Percentiles rank a stretch among this genome's conserved stretches.
These are phyloP conservation scores for Athalia circularis DNA, from an alignment of 2,888 invertebrate species.

Conservation along the genomic window DNA sequence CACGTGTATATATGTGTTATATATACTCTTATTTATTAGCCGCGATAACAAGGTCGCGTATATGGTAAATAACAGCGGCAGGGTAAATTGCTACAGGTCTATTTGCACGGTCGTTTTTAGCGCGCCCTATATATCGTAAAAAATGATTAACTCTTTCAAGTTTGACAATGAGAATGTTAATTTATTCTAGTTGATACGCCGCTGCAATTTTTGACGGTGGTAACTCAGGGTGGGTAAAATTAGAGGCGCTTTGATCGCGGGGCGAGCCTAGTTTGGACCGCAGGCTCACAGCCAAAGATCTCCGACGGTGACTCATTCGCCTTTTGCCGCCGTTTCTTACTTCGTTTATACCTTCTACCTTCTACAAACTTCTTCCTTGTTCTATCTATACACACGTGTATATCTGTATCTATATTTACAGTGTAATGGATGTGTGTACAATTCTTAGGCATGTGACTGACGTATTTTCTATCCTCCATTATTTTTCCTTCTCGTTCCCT, in stretches of 20 bases:
- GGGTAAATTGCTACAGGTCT: background rate
- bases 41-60: constrained; percentile 15
- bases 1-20: background rate
- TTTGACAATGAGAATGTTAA: background rate
- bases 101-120: background rate
- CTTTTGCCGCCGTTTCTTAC: background rate
- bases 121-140: background rate
- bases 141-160: background rate
- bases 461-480: background rate
- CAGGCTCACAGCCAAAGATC: constrained; percentile 67
- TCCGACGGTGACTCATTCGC: constrained; percentile 65
- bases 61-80: constrained; percentile 1
- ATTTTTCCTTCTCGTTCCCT: background rate
- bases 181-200: constrained; percentile 45
- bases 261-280: constrained; percentile 69
- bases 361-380: constrained; percentile 62
- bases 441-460: constrained; percentile 33
- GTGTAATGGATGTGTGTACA: background rate
- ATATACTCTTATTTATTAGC: constrained; percentile 22
- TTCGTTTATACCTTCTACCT: background rate
- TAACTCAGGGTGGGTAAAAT: constrained; percentile 60
- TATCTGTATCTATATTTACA: background rate
- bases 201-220: constrained; percentile 40
- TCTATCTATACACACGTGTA: constrained; percentile 61
- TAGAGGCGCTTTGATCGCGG: constrained; percentile 66